Conservation (phyloP, 92 coral and sea anemone genomes). For the Epizoanthus fatuus region DNA sequence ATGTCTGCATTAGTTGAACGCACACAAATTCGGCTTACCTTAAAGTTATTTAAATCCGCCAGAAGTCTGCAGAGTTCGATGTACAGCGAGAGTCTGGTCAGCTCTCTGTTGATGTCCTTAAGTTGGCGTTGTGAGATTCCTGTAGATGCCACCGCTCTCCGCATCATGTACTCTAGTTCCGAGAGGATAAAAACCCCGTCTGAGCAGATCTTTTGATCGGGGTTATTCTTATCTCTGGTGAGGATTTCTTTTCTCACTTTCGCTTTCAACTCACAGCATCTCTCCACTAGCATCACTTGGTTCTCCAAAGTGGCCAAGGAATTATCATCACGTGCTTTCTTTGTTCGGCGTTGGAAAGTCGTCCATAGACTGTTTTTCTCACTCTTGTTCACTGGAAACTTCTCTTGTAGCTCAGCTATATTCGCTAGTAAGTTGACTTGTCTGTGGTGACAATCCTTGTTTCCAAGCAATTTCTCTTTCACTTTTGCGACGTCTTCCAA, state of each 20-base stretch:
- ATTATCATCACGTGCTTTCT: background rate
- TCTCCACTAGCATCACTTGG: slow-evolving; percentile 52
- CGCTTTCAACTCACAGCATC: slow-evolving; percentile 1
- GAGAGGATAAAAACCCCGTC: slow-evolving; percentile 27
- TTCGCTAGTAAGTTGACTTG: background rate
- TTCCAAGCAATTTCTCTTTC: slow-evolving; percentile 37
- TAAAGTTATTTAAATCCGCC: slow-evolving; percentile 39
- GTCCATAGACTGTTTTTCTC: background rate
- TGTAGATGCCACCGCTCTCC: slow-evolving; percentile 34
- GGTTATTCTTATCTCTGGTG: background rate
- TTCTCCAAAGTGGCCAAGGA: slow-evolving; percentile 45
- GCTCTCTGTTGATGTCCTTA: slow-evolving; percentile 73
- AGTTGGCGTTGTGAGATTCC: slow-evolving; percentile 56
- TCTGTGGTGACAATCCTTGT: slow-evolving; percentile 32
- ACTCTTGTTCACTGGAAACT: background rate
- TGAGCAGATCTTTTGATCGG: slow-evolving; percentile 6
- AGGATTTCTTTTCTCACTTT: slow-evolving; percentile 13
- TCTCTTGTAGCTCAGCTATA: background rate
- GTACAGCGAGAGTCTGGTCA: slow-evolving; percentile 78
- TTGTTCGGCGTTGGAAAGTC: background rate
- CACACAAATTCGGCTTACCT: background rate
- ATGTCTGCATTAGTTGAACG: background rate
- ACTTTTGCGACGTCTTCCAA: slow-evolving; percentile 19
- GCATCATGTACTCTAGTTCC: slow-evolving; percentile 51
- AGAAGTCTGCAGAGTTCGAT: slow-evolving; percentile 64